phyloP scores from a whole-genome alignment of 2,888 invertebrate genomes.

The Acrocyrtus sp. region DNA sequence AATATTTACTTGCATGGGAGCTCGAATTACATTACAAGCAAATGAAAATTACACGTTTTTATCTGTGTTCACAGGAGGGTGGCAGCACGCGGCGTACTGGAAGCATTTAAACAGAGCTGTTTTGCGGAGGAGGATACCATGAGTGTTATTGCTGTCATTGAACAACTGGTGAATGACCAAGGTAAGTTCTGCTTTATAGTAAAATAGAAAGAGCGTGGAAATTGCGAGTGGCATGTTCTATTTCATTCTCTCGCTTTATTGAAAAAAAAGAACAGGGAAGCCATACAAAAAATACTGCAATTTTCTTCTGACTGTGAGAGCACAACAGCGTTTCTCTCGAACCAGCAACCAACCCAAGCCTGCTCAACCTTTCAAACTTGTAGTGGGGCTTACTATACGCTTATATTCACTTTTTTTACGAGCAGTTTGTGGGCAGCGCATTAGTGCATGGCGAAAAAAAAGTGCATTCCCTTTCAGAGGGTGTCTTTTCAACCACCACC shows the following conservation, averaged over 20 bases:
- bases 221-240: neutral
- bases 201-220: neutral
- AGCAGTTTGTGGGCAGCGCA: neutral
- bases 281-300: too few relatives aligned
- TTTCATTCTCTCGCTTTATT: neutral
- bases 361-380: neutral
- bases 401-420: neutral
- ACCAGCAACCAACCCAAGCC: neutral
- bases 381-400: too few relatives aligned
- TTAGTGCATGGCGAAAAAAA: too few relatives aligned
- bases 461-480: too few relatives aligned
- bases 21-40: too few relatives aligned
- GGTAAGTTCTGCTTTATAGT: slow-evolving; percentile 47
- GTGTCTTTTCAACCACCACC: too few relatives aligned
- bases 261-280: too few relatives aligned
- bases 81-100: slow-evolving; percentile 59
- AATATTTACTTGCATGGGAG: too few relatives aligned
- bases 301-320: too few relatives aligned
- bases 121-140: slow-evolving; percentile 59
- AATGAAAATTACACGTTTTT: too few relatives aligned
- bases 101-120: slow-evolving; percentile 60
- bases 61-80: slow-evolving; percentile 61
- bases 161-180: slow-evolving; percentile 61
- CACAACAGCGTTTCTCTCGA: too few relatives aligned
- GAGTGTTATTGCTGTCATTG: slow-evolving; percentile 60